Conservation (phyloP, 2,797 vertebrate genomes). For the Orestias chungarensis region DNA sequence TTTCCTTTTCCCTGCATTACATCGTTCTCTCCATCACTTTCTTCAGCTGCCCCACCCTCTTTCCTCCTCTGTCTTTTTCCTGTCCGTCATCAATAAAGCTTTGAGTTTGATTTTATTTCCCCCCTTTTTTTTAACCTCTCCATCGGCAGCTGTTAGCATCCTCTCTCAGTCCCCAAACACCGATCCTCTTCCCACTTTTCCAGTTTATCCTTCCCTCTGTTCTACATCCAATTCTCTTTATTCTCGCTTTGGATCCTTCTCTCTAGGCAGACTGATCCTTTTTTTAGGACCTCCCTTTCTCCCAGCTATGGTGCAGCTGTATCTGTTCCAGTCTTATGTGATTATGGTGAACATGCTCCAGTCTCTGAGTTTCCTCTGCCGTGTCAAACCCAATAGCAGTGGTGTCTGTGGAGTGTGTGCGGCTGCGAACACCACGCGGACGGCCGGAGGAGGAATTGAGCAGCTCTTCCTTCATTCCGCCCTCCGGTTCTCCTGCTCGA, state of each 20-base stretch:
- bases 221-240: slow-evolving; percentile 34
- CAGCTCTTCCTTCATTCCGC: slow-evolving; percentile 50
- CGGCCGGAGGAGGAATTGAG: slow-evolving; percentile 46
- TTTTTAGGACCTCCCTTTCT: slow-evolving; percentile 22
- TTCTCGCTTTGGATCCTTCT: slow-evolving; percentile 37
- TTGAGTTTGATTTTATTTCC: slow-evolving; percentile 30
- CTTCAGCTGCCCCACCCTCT: slow-evolving; percentile 2
- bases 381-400: slow-evolving; percentile 25
- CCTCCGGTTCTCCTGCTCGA: slow-evolving; percentile 36
- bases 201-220: slow-evolving; percentile 11
- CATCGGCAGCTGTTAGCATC: slow-evolving; percentile 50
- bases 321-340: slow-evolving; percentile 66
- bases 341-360: slow-evolving; percentile 64
- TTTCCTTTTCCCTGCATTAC: slow-evolving; percentile 41
- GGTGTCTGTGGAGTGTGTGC: background rate
- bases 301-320: slow-evolving; percentile 48
- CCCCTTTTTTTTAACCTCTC: slow-evolving; percentile 24
- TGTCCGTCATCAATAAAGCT: slow-evolving; percentile 41
- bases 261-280: slow-evolving; percentile 55
- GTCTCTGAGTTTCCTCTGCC: slow-evolving; percentile 43
- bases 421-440: slow-evolving; percentile 15
- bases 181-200: slow-evolving; percentile 26
- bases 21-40: slow-evolving; percentile 48
- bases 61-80: slow-evolving; percentile 6
- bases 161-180: slow-evolving; percentile 44